A percentile compares a stretch with the other conserved stretches of the same genome.
phyloP scores from a whole-genome alignment of 2,113 vertebrate genomes.

The Gadus chalcogrammus region DNA sequence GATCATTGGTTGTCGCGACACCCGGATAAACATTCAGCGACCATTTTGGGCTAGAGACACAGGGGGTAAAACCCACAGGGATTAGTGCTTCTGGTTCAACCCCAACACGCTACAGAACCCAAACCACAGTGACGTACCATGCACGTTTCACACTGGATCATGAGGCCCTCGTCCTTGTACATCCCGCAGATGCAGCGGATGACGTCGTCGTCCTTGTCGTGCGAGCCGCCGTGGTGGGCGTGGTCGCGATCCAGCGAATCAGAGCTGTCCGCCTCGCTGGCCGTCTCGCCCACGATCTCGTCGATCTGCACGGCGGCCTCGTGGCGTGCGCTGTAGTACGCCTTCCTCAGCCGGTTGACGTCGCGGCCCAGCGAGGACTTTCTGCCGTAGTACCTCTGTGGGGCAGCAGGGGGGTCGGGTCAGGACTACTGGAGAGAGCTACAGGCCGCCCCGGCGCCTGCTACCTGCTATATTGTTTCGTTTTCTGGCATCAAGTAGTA shows the following conservation, averaged over 20 bases:
- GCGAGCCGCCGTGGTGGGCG: conserved; percentile 69
- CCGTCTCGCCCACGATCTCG: conserved; percentile 95
- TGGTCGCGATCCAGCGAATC: conserved; percentile 81
- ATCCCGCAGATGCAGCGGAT: conserved; percentile 98
- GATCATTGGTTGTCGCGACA: too few species aligned
- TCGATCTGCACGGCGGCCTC: conserved; percentile 94
- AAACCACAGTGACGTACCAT: conserved; percentile 75
- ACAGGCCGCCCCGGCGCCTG: too few species aligned
- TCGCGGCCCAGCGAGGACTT: conserved; percentile 89
- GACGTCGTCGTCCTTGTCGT: conserved; percentile 85
- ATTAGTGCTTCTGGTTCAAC: too few species aligned
- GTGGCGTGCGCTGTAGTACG: conserved; percentile 90
- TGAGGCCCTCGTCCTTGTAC: conserved; percentile 96
- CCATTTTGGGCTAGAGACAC: too few species aligned
- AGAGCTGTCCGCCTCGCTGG: conserved; percentile 95
- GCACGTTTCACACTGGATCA: conserved; percentile 99
- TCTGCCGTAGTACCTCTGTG: conserved; percentile 93
- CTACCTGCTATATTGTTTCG: too few species aligned
- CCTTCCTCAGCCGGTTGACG: conserved; percentile 91
- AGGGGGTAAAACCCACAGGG: too few species aligned
- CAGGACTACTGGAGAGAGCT: not conserved
- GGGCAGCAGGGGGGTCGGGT: not conserved
- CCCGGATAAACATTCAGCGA: too few species aligned
- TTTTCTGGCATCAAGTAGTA: too few species aligned
- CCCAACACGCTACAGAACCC: not conserved